Evolutionary conservation across 2,797 vertebrate genomes (phyloP).

Genomic region (Gymnocypris eckloni): DNA sequence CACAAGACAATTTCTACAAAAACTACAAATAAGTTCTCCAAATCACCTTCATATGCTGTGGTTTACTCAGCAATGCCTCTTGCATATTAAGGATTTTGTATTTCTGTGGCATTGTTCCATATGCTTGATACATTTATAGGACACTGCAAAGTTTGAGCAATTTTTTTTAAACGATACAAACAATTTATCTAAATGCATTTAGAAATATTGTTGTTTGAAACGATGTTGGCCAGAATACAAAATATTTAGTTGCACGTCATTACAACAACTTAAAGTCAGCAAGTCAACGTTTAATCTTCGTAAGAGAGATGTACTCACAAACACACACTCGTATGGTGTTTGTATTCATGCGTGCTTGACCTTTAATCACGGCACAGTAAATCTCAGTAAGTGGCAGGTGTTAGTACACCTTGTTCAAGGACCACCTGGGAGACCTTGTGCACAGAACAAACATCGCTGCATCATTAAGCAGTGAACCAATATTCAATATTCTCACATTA

Average conservation of each 20-base stretch:
- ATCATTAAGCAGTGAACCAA: neutral
- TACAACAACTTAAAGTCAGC: neutral
- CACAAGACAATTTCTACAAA: neutral
- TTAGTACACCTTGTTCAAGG: constrained; percentile 76
- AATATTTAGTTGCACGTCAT: neutral
- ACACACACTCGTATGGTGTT: neutral
- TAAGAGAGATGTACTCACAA: neutral
- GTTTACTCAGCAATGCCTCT: neutral
- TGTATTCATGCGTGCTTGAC: constrained; percentile 48
- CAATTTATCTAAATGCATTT: neutral
- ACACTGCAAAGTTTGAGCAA: neutral
- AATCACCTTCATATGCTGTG: neutral
- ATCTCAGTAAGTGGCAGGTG: constrained; percentile 72
- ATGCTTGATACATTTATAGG: neutral
- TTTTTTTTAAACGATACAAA: neutral
- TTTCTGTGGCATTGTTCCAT: neutral
- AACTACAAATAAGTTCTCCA: neutral
- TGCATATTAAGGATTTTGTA: neutral
- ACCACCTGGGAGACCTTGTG: constrained; percentile 76
- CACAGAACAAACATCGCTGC: constrained; percentile 68
- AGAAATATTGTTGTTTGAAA: neutral
- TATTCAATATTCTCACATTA: neutral
- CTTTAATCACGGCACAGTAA: constrained; percentile 72
- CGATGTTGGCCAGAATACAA: neutral
- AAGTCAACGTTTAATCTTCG: neutral